These are phyloP conservation scores for Celastrina argiolus DNA, from an alignment of 2,888 invertebrate genomes.

Conservation along the genomic window DNA sequence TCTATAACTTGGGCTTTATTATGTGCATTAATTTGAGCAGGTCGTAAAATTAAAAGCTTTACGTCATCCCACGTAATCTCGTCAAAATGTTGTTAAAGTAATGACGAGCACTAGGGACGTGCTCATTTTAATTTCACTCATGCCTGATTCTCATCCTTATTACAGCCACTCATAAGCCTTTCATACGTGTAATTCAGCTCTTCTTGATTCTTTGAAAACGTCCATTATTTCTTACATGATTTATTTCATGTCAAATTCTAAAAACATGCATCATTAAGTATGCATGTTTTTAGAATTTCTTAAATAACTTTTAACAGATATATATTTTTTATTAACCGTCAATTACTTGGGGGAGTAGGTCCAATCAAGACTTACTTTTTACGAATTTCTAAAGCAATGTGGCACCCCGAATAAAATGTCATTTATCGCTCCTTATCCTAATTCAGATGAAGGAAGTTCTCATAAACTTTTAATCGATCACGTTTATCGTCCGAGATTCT, in stretches of 20 bases:
- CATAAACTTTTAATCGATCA: slow-evolving; percentile 11
- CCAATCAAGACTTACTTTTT: no score
- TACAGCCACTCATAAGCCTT: not conserved
- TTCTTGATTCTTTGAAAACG: no score
- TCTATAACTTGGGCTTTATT: slow-evolving; percentile 4
- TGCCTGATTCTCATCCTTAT: not conserved
- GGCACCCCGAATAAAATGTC: not conserved
- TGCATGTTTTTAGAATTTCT: no score
- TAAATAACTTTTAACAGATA: no score
- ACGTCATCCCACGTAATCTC: slow-evolving; percentile 23
- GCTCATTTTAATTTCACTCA: not conserved
- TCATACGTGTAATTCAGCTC: not conserved
- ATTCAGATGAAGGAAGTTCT: slow-evolving; percentile 6
- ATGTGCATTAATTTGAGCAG: slow-evolving; percentile 46
- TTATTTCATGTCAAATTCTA: no score
- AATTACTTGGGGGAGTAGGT: no score
- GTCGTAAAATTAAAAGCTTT: slow-evolving; percentile 45
- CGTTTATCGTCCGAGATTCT: not conserved
- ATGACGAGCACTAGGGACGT: not conserved
- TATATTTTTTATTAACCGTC: no score
- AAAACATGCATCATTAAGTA: no score
- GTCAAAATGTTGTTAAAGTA: slow-evolving; percentile 7
- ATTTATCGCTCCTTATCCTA: slow-evolving; percentile 2
- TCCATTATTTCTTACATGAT: no score
- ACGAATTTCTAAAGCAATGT: not conserved